A percentile compares a stretch with the other conserved stretches of the same genome.
Conservation (phyloP, 2,888 invertebrate genomes). For the Ennomos fuscantarius region DNA sequence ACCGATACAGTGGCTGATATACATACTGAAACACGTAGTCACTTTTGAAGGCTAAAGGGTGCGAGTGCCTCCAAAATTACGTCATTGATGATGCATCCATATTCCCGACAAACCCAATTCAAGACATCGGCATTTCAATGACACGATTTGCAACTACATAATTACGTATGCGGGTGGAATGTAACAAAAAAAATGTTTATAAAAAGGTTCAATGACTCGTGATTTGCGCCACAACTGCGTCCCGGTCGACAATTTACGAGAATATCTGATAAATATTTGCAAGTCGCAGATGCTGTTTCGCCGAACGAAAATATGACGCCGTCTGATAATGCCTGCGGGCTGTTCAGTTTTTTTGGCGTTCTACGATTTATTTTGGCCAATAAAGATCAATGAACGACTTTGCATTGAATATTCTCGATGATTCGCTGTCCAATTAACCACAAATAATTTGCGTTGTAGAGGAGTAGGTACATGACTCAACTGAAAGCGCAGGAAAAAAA, state of each 20-base stretch:
- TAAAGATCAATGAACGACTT: conserved; percentile 11
- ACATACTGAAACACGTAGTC: too few species aligned
- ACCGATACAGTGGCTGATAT: too few species aligned
- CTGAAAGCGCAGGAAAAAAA: too few species aligned
- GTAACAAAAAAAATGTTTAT: conserved; percentile 32
- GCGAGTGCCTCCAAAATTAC: neutral
- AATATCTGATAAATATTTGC: conserved; percentile 69
- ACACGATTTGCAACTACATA: conserved; percentile 15
- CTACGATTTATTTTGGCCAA: conserved; percentile 17
- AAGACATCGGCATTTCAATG: conserved; percentile 19
- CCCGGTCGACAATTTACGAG: conserved; percentile 55
- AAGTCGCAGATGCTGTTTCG: conserved; percentile 45
- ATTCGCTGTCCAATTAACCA: conserved; percentile 8
- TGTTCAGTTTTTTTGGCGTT: conserved; percentile 25
- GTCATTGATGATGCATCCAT: conserved; percentile 22
- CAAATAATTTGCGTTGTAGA: neutral
- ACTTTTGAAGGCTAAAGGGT: too few species aligned
- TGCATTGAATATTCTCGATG: conserved; percentile 8
- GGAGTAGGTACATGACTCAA: too few species aligned
- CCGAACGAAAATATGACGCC: conserved; percentile 52
- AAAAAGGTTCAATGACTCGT: conserved; percentile 59
- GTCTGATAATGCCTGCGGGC: conserved; percentile 21
- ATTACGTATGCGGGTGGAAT: conserved; percentile 22
- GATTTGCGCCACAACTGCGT: conserved; percentile 51
- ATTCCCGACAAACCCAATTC: neutral